Evolutionary conservation across 2,113 vertebrate genomes (phyloP).

Genomic region (Thermophis baileyi): DNA sequence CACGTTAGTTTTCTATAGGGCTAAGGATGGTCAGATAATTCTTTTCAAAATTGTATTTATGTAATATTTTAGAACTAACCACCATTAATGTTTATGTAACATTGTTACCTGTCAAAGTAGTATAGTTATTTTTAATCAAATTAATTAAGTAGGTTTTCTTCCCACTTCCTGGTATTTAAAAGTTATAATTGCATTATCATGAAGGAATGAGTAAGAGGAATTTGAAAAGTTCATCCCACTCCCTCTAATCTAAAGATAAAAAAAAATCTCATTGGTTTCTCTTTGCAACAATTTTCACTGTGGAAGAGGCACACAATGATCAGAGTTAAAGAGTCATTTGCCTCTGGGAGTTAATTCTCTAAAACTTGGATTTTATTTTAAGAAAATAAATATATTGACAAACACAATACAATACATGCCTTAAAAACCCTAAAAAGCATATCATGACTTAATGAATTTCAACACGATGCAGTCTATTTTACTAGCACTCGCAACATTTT

Average conservation of each 20-base stretch:
- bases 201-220: neutral
- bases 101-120: conserved; percentile 38
- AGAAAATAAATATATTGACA: neutral
- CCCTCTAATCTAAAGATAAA: neutral
- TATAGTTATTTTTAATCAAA: conserved; percentile 14
- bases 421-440: neutral
- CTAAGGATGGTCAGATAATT: neutral
- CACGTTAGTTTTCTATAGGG: neutral
- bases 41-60: neutral
- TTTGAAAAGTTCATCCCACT: neutral
- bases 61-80: neutral
- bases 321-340: neutral
- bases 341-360: neutral
- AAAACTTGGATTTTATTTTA: neutral
- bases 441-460: neutral
- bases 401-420: neutral
- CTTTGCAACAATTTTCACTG: neutral
- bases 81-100: conserved; percentile 15
- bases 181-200: neutral
- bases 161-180: conserved; percentile 4
- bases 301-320: neutral
- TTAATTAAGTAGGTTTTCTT: conserved; percentile 44
- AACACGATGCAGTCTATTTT: neutral
- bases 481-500: neutral
- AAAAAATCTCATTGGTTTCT: neutral